Evolutionary conservation across 2,113 vertebrate species (phyloP).

Genomic region (Caloenas nicobarica): DNA sequence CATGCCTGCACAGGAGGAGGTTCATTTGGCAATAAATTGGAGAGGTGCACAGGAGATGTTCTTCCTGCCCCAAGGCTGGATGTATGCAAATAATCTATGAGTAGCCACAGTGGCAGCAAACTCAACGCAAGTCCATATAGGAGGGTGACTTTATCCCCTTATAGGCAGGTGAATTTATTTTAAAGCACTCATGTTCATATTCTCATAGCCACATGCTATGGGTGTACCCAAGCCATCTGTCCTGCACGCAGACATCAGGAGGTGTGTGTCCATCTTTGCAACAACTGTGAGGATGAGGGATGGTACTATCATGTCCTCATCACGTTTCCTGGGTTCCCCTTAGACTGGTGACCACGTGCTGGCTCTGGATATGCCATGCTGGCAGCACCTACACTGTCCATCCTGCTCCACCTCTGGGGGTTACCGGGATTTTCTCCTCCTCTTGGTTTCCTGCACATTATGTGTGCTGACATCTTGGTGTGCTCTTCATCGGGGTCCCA

Average conservation of each 20-base stretch:
- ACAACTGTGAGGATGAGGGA: neutral
- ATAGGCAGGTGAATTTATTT: too few relatives aligned
- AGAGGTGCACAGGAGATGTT: too few relatives aligned
- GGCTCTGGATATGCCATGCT: neutral
- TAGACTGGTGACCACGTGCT: neutral
- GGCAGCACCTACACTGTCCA: neutral
- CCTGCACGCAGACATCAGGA: neutral
- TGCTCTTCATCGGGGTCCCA: neutral
- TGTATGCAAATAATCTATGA: too few relatives aligned
- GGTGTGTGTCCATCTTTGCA: rapidly evolving
- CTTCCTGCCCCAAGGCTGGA: too few relatives aligned
- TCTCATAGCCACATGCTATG: rapidly evolving
- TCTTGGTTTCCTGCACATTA: rapidly evolving
- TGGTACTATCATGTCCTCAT: neutral
- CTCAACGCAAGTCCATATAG: too few relatives aligned
- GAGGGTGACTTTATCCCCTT: too few relatives aligned
- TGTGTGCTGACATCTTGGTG: neutral
- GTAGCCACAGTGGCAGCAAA: too few relatives aligned
- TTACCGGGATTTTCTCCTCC: neutral
- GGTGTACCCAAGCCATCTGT: neutral
- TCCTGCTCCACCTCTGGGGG: neutral
- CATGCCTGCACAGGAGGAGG: too few relatives aligned
- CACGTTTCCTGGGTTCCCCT: neutral
- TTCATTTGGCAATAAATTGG: too few relatives aligned
- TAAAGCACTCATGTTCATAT: neutral